Conservation (phyloP, 2,888 invertebrate genomes). For the Teinopalpus imperialis region DNA sequence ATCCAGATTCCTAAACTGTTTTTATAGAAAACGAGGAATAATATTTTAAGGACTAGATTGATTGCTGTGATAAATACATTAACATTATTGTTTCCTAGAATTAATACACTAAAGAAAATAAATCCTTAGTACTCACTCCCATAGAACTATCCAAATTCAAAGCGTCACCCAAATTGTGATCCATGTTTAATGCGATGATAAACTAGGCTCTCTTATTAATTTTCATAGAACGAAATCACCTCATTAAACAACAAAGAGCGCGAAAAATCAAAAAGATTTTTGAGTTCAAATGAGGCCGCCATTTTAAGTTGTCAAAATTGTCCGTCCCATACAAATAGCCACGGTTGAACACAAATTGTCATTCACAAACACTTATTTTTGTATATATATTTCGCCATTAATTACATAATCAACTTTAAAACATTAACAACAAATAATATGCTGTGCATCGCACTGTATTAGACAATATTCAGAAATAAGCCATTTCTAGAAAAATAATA, state of each 20-base stretch:
- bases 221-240: constrained; percentile 20
- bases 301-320: constrained; percentile 76
- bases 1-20: too few relatives aligned
- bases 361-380: constrained; percentile 33
- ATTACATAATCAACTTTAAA: constrained; percentile 24
- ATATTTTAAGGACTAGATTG: too few relatives aligned
- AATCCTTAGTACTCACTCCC: constrained; percentile 72
- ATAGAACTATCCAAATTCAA: constrained; percentile 65
- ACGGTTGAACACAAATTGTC: constrained; percentile 77
- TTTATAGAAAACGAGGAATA: too few relatives aligned
- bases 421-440: constrained; percentile 7
- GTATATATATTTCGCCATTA: background rate
- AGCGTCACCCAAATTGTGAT: constrained; percentile 68
- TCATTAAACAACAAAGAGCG: constrained; percentile 27
- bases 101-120: too few relatives aligned
- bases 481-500: constrained; percentile 25
- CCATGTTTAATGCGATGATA: constrained; percentile 49
- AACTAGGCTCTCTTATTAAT: constrained; percentile 23
- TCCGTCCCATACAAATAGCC: constrained; percentile 58
- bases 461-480: background rate
- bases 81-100: too few relatives aligned
- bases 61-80: too few relatives aligned
- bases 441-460: background rate
- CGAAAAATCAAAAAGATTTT: constrained; percentile 44
- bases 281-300: constrained; percentile 80